A percentile compares a stretch with the other conserved stretches of the same genome.
Evolutionary conservation across 2,888 invertebrate genomes (phyloP).

Genomic region (Drosophila koepferae): DNA sequence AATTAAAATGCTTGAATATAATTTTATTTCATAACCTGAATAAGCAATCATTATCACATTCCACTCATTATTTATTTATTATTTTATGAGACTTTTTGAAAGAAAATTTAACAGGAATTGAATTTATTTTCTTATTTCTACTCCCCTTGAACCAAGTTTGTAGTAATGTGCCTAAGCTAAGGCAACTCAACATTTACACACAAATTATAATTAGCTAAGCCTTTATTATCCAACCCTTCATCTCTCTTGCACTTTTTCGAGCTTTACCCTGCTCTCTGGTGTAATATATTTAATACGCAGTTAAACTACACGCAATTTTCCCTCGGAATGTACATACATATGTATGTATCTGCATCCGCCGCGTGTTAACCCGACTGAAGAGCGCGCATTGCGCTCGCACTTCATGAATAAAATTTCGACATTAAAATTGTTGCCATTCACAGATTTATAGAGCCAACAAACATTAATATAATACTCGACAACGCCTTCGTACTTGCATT

Average conservation of each 20-base stretch:
- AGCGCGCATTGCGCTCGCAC: slow-evolving; percentile 41
- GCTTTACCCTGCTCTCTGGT: slow-evolving; percentile 11
- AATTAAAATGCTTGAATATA: no score
- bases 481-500: slow-evolving; percentile 13
- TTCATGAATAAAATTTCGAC: slow-evolving; percentile 67
- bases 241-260: background rate
- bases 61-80: no score
- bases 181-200: no score
- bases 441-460: slow-evolving; percentile 57
- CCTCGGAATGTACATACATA: slow-evolving; percentile 2
- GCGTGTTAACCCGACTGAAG: slow-evolving; percentile 22
- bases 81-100: background rate
- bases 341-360: slow-evolving; percentile 9
- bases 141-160: background rate
- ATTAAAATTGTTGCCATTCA: slow-evolving; percentile 58
- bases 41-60: no score
- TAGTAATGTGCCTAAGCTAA: background rate
- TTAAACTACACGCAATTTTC: slow-evolving; percentile 36
- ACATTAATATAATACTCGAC: slow-evolving; percentile 53
- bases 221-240: background rate
- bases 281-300: slow-evolving; percentile 26
- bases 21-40: no score
- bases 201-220: background rate
- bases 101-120: no score
- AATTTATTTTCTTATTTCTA: background rate